Conservation (phyloP, 2,888 invertebrate genomes). For the Rhingia campestris region DNA sequence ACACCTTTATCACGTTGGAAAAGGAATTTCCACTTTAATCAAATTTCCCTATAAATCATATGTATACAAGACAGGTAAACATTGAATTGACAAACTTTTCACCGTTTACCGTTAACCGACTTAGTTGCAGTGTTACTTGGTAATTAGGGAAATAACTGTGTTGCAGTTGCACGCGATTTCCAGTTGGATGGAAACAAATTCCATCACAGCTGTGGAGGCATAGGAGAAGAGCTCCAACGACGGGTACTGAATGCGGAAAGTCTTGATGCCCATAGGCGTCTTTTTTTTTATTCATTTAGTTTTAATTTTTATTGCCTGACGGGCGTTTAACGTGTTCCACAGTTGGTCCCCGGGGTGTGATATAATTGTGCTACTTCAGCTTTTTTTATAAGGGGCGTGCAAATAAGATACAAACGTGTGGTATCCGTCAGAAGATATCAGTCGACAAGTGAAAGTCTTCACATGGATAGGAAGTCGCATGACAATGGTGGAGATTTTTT, state of each 20-base stretch:
- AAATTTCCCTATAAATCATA: background rate
- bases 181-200: background rate
- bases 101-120: slow-evolving; percentile 19
- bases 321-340: slow-evolving; percentile 3
- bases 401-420: slow-evolving; percentile 11
- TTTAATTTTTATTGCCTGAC: slow-evolving; percentile 17
- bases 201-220: background rate
- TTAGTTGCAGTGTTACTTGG: slow-evolving; percentile 13
- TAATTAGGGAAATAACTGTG: slow-evolving; percentile 12
- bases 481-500: background rate
- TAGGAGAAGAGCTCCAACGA: background rate
- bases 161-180: slow-evolving; percentile 13
- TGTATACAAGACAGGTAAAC: background rate
- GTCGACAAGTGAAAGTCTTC: slow-evolving; percentile 16
- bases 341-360: slow-evolving; percentile 9
- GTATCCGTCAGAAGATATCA: background rate
- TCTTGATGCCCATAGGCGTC: background rate
- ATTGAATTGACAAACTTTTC: slow-evolving; percentile 10
- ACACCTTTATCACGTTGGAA: background rate
- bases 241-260: slow-evolving; percentile 13
- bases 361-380: slow-evolving; percentile 26
- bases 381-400: slow-evolving; percentile 6
- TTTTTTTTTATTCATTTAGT: slow-evolving; percentile 4
- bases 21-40: background rate
- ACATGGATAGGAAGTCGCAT: background rate